Evolutionary conservation across 2,888 invertebrate genomes (phyloP).

Genomic region (Tetramorium bicarinatum): DNA sequence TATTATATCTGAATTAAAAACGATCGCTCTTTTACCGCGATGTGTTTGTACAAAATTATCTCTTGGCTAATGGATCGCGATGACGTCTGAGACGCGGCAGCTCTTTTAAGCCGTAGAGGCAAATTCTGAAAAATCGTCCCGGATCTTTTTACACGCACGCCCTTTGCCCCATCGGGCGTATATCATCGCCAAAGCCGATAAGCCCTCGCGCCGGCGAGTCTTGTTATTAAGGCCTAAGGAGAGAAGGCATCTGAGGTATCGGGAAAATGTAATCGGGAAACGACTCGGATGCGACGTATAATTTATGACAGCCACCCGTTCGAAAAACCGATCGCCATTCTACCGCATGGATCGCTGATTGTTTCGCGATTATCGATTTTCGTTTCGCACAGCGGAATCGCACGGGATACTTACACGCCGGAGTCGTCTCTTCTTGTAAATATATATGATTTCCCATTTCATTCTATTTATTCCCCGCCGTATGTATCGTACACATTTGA

Average conservation of each 20-base stretch:
- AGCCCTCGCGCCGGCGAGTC: not conserved
- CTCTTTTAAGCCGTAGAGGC: slow-evolving; percentile 14
- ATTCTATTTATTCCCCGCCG: slow-evolving; percentile 34
- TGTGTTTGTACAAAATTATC: slow-evolving; percentile 9
- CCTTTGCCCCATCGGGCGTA: slow-evolving; percentile 1
- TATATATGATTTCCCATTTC: slow-evolving; percentile 36
- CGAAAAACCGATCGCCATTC: slow-evolving; percentile 5
- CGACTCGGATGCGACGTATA: slow-evolving; percentile 2
- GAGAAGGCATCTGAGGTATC: not conserved
- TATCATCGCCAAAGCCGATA: slow-evolving; percentile 39
- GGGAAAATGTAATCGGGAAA: slow-evolving; percentile 28
- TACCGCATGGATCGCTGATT: slow-evolving; percentile 10
- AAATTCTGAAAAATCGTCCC: slow-evolving; percentile 51
- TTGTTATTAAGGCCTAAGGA: slow-evolving; percentile 36
- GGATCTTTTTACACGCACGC: slow-evolving; percentile 8
- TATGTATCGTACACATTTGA: slow-evolving; percentile 19
- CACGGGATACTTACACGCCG: slow-evolving; percentile 1
- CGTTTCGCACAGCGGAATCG: slow-evolving; percentile 15
- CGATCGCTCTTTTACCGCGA: slow-evolving; percentile 3
- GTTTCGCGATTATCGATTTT: slow-evolving; percentile 48
- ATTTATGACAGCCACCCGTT: slow-evolving; percentile 27
- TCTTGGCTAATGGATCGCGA: slow-evolving; percentile 24
- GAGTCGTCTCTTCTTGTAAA: slow-evolving; percentile 32
- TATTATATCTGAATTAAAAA: not conserved
- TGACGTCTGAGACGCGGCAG: not conserved